A percentile compares a stretch with the other conserved stretches of the same genome.
Evolutionary conservation across 2,113 vertebrate species (phyloP).

Genomic region (Muntiacus muntjak): DNA sequence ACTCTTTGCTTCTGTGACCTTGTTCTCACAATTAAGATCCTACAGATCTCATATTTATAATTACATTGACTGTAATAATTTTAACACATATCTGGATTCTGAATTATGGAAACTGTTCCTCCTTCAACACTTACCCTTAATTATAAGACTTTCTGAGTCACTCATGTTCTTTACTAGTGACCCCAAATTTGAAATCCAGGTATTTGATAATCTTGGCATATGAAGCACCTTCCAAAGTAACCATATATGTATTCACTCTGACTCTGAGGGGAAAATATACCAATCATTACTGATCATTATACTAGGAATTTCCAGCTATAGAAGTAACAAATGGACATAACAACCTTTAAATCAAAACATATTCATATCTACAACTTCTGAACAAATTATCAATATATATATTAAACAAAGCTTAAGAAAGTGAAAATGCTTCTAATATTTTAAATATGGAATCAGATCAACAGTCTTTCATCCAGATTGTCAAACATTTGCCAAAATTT

Average conservation of each 20-base stretch:
- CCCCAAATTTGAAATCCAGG: not conserved
- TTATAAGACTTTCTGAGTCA: not conserved
- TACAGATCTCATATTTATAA: not conserved
- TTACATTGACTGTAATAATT: not conserved
- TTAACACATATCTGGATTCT: not conserved
- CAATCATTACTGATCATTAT: not conserved
- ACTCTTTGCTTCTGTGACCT: not conserved
- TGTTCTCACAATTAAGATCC: not conserved
- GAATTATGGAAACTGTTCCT: not conserved
- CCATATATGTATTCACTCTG: not conserved
- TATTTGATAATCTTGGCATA: not conserved
- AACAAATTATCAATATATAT: not conserved
- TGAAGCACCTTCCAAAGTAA: not conserved
- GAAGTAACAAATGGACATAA: not conserved
- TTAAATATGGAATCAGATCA: not conserved
- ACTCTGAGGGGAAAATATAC: not conserved
- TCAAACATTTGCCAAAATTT: not conserved
- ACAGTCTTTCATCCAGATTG: not conserved
- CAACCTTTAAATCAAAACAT: not conserved
- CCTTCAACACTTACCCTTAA: not conserved
- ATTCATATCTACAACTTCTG: not conserved
- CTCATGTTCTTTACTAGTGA: not conserved
- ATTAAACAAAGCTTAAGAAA: not conserved
- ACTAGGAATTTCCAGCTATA: not conserved
- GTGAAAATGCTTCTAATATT: not conserved